Percentiles rank a stretch among this genome's conserved stretches.
phyloP scores from a whole-genome alignment of 2,797 vertebrate genomes.

The Pygocentrus nattereri region DNA sequence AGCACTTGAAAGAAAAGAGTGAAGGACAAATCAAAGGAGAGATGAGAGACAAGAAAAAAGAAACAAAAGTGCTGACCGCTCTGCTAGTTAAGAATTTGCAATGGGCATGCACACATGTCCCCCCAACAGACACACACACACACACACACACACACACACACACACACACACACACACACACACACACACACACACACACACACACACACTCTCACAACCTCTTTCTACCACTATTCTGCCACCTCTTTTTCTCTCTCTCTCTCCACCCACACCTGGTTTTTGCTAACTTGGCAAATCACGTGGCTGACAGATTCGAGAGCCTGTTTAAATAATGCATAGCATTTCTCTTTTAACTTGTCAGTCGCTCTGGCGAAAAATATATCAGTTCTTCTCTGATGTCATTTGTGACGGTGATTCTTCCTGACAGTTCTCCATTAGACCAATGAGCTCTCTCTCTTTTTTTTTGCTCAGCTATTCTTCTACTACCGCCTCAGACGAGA shows the following conservation, averaged over 20 bases:
- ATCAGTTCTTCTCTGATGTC: slow-evolving; percentile 83
- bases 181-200: slow-evolving; percentile 70
- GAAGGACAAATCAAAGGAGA: slow-evolving; percentile 54
- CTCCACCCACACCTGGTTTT: slow-evolving; percentile 74
- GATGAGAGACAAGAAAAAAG: slow-evolving; percentile 55
- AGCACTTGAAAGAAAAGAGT: slow-evolving; percentile 23
- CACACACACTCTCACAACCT: slow-evolving; percentile 39
- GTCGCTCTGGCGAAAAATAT: slow-evolving; percentile 75
- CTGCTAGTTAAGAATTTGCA: slow-evolving; percentile 77
- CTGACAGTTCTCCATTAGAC: slow-evolving; percentile 89
- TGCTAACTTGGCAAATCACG: slow-evolving; percentile 86
- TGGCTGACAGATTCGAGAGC: slow-evolving; percentile 82
- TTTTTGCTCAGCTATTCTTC: slow-evolving; percentile 77
- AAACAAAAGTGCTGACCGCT: slow-evolving; percentile 75
- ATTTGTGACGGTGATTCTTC: slow-evolving; percentile 83
- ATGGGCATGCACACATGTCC: slow-evolving; percentile 73
- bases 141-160: slow-evolving; percentile 66
- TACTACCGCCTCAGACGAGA: slow-evolving; percentile 80
- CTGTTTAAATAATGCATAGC: slow-evolving; percentile 88
- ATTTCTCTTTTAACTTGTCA: slow-evolving; percentile 88
- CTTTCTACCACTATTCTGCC: slow-evolving; percentile 11
- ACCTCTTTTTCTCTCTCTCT: slow-evolving; percentile 37
- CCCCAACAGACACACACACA: slow-evolving; percentile 71
- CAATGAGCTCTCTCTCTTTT: slow-evolving; percentile 77
- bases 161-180: slow-evolving; percentile 62